Percentiles rank a stretch among this genome's conserved stretches.
phyloP scores from a whole-genome alignment of 2,888 invertebrate genomes.

The Monochamus alternatus region DNA sequence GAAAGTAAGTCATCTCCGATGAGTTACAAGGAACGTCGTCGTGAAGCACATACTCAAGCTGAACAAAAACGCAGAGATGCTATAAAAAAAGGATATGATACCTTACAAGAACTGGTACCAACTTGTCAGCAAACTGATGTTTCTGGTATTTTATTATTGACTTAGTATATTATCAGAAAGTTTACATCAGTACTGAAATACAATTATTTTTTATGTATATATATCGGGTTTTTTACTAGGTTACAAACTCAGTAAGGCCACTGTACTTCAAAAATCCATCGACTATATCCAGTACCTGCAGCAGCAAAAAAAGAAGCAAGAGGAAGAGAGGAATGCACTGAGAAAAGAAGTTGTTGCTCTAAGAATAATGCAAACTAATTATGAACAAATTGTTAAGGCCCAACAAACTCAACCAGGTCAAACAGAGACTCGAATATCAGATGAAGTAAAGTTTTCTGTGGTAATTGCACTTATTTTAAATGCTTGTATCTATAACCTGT shows the following conservation, averaged over 20 bases:
- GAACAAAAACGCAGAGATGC: conserved; percentile 98
- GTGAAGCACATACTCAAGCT: conserved; percentile 97
- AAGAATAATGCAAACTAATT: conserved; percentile 95
- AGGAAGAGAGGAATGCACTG: conserved; percentile 92
- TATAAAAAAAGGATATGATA: conserved; percentile 97
- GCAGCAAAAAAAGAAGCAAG: conserved; percentile 93
- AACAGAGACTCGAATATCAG: conserved; percentile 90
- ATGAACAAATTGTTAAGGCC: conserved; percentile 96
- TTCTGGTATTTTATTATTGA: conserved; percentile 72
- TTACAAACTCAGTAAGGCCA: conserved; percentile 96
- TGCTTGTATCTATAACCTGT: no score
- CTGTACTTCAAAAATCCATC: conserved; percentile 94
- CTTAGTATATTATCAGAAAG: no score
- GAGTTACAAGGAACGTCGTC: conserved; percentile 92
- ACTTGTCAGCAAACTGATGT: conserved; percentile 95
- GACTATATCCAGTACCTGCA: conserved; percentile 94
- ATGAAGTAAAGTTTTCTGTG: conserved; percentile 97
- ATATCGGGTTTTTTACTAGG: conserved; percentile 63
- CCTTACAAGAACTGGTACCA: conserved; percentile 92
- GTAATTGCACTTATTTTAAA: conserved; percentile 71
- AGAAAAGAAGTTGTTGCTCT: conserved; percentile 94
- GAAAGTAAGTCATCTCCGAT: conserved; percentile 77
- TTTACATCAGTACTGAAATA: conserved; percentile 18
- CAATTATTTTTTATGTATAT: no score
- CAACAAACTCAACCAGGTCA: conserved; percentile 94